Evolutionary conservation across 2,888 invertebrate species (phyloP).

Genomic region (Scotopteryx bipunctaria): DNA sequence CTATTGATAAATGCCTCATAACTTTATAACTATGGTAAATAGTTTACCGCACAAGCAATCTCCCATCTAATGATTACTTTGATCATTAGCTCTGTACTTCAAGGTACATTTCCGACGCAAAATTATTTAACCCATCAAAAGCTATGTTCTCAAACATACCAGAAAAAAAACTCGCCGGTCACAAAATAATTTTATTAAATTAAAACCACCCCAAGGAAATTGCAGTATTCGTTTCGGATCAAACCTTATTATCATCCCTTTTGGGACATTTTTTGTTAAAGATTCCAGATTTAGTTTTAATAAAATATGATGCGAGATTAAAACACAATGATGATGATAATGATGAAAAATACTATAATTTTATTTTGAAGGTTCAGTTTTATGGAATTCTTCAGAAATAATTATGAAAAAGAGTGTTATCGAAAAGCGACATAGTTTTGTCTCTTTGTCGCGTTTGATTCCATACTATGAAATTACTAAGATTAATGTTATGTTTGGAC

Average conservation of each 20-base stretch:
- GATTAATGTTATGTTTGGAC: too few species aligned
- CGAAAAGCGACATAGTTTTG: too few species aligned
- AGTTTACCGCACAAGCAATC: too few species aligned
- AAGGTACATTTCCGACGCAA: too few species aligned
- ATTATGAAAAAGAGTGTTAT: too few species aligned
- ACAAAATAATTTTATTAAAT: constrained; percentile 46
- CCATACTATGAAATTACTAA: too few species aligned
- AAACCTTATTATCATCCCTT: constrained; percentile 59
- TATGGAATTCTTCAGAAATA: constrained; percentile 5
- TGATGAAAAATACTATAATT: constrained; percentile 27
- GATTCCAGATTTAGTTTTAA: constrained; percentile 57
- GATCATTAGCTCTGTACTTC: too few species aligned
- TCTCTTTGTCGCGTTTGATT: too few species aligned
- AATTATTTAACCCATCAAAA: constrained; percentile 4
- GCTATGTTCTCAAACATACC: background rate
- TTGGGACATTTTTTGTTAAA: constrained; percentile 63
- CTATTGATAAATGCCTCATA: too few species aligned
- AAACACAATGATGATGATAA: constrained; percentile 26
- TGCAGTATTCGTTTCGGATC: constrained; percentile 74
- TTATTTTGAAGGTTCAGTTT: constrained; percentile 8
- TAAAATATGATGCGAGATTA: constrained; percentile 41
- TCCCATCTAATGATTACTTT: too few species aligned
- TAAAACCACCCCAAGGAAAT: constrained; percentile 58
- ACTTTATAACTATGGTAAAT: too few species aligned
- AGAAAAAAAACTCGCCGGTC: constrained; percentile 13